These are phyloP conservation scores for Bradysia coprophila DNA, from an alignment of 1,140 invertebrate species.

Conservation along the genomic window DNA sequence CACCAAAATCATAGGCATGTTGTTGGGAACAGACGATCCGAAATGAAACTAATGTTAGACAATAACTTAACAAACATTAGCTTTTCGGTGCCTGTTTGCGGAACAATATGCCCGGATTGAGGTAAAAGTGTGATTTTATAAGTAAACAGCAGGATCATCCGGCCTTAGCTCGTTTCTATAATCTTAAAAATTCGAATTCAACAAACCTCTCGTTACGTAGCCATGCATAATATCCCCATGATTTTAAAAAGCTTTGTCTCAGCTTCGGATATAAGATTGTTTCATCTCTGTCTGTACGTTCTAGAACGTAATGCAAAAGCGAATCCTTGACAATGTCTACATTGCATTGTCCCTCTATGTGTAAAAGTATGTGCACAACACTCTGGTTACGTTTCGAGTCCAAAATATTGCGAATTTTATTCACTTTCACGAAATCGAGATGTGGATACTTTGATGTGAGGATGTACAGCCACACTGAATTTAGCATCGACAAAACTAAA, in stretches of 20 bases:
- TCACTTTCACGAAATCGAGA: constrained; percentile 38
- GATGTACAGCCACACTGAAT: not conserved
- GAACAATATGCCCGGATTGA: no score
- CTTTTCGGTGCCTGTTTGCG: no score
- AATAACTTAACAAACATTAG: no score
- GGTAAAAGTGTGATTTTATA: not conserved
- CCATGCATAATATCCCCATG: constrained; percentile 52
- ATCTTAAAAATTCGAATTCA: not conserved
- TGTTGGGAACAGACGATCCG: no score
- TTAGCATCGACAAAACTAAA: not conserved
- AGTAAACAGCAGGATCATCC: no score
- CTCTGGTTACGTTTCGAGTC: constrained; percentile 50
- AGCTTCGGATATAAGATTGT: constrained; percentile 37
- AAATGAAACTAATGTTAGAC: no score
- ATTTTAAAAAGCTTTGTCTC: constrained; percentile 33
- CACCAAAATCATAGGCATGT: not conserved
- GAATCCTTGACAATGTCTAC: constrained; percentile 25
- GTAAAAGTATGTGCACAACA: constrained; percentile 42
- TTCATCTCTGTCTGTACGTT: constrained; percentile 31
- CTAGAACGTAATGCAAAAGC: constrained; percentile 29
- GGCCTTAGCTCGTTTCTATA: no score
- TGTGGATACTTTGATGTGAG: constrained; percentile 33
- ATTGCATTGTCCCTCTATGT: constrained; percentile 33
- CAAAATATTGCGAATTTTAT: constrained; percentile 40
- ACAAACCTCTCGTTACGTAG: constrained; percentile 22